Percentiles rank a stretch among this genome's conserved stretches.
phyloP scores from a whole-genome alignment of 2,113 vertebrate species.

The Brienomyrus longianalis region DNA sequence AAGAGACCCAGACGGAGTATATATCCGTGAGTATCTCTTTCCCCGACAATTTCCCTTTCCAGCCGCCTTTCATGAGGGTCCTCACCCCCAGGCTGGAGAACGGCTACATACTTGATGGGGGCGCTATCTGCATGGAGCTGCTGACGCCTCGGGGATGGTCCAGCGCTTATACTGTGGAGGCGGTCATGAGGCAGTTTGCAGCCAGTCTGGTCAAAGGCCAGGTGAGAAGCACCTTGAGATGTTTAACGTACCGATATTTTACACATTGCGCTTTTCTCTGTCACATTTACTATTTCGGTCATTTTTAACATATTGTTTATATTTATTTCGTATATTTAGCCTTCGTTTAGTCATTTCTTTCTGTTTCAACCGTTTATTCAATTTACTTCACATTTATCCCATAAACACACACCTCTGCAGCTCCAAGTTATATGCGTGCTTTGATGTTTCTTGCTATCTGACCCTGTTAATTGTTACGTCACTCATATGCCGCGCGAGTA shows the following conservation, averaged over 20 bases:
- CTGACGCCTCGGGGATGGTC: constrained; percentile 97
- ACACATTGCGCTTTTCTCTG: background rate
- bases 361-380: background rate
- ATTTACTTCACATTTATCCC: background rate
- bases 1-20: constrained; percentile 96
- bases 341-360: background rate
- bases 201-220: constrained; percentile 98
- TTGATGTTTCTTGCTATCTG: background rate
- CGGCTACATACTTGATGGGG: constrained; percentile 96
- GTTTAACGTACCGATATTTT: background rate
- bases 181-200: constrained; percentile 98
- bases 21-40: constrained; percentile 97
- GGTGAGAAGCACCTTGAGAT: constrained; percentile 64
- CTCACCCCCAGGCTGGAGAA: constrained; percentile 95
- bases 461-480: background rate
- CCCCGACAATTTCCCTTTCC: constrained; percentile 98
- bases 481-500: background rate
- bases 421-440: background rate
- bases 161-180: constrained; percentile 98
- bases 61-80: constrained; percentile 96
- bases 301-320: background rate
- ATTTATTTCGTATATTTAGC: background rate
- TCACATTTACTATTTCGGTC: background rate
- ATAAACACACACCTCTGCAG: background rate
- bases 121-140: constrained; percentile 99